Conservation (phyloP, 2,888 invertebrate species). For the Tetranychus piercei region DNA sequence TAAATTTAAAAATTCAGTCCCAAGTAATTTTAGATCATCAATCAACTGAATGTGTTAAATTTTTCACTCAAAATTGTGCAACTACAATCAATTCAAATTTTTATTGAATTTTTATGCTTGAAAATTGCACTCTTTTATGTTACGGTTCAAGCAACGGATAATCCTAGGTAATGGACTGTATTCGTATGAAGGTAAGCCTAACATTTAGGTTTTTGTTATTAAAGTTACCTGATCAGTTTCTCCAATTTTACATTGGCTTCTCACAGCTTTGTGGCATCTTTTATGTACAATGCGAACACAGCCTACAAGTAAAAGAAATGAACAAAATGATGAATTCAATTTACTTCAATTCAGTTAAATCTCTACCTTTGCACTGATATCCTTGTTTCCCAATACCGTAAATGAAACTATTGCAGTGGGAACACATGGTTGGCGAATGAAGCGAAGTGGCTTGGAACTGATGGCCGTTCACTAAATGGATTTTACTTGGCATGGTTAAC, state of each 20-base stretch:
- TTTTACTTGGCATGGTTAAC: not conserved
- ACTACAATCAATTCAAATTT: too few relatives aligned
- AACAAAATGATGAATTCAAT: not conserved
- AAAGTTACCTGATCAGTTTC: not conserved
- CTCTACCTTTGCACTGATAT: slow-evolving; percentile 12
- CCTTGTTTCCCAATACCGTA: slow-evolving; percentile 4
- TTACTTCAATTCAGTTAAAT: not conserved
- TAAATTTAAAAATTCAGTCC: too few relatives aligned
- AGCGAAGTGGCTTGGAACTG: not conserved
- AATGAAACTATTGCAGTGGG: not conserved
- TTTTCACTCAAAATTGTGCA: too few relatives aligned
- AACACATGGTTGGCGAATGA: not conserved
- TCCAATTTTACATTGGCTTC: not conserved
- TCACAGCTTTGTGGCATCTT: not conserved
- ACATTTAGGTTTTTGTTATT: too few relatives aligned
- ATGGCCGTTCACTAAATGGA: not conserved
- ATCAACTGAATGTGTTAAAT: too few relatives aligned
- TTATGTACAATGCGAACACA: not conserved
- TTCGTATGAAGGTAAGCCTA: too few relatives aligned
- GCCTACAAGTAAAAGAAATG: not conserved
- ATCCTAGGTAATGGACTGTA: too few relatives aligned
- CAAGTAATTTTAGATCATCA: too few relatives aligned
- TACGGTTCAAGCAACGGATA: too few relatives aligned
- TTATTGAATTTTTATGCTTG: too few relatives aligned
- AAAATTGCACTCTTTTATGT: too few relatives aligned